Base-by-base conservation (phyloP, 2,888 invertebrate genomes). In the Drosophila kokeensis region DNA sequence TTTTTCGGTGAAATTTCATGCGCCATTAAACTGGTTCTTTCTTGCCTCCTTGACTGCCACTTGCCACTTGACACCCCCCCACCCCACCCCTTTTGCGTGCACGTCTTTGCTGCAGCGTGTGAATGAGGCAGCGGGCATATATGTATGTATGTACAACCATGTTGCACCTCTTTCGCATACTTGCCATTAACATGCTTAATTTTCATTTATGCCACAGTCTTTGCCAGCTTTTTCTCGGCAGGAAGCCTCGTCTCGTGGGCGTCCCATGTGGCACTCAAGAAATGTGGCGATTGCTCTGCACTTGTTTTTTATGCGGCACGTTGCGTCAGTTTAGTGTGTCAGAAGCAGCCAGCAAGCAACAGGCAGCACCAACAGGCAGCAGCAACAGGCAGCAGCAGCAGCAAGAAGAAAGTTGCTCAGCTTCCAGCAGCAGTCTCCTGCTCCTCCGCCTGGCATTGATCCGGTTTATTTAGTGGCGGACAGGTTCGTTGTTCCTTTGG, bases 1-100 rank as follows among this genome's bases (percentile, higher is more conserved):
- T 81, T 78, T 83, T 81, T 81, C 57, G 91, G 87, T 83, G 87
- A 88, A 88, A 88, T 90, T 87, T 87, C 82, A 79, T 91, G 91
- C 83, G 82, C 90, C 91, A 89, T 89, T 90, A 89, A 91, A 89
- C 89, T 90, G 90, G 89, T 89, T 89, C 91, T 87, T 81, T 76
- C 73, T 59, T 73, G 52, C 74, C 52, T 34, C 40, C 6, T 42
- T n/a, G 24, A 21, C 45, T 24, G 45, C 21, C 45, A 45, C 45
- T 45, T 45, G 42, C 6, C 21, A 13, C 21, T 15, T 6, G 6
- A 21, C 7, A 13, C 13, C 42, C 36, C 6, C 15, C 0, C 29
- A 4, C 0, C 34, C 15, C 24, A 15, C 18, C 30, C 6, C 18
- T 18, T 21, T 59, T 24, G 61, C 32, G 30, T 52, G 65, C 65